phyloP scores from a whole-genome alignment of 1,140 invertebrate genomes.

The Drosophila biarmipes region DNA sequence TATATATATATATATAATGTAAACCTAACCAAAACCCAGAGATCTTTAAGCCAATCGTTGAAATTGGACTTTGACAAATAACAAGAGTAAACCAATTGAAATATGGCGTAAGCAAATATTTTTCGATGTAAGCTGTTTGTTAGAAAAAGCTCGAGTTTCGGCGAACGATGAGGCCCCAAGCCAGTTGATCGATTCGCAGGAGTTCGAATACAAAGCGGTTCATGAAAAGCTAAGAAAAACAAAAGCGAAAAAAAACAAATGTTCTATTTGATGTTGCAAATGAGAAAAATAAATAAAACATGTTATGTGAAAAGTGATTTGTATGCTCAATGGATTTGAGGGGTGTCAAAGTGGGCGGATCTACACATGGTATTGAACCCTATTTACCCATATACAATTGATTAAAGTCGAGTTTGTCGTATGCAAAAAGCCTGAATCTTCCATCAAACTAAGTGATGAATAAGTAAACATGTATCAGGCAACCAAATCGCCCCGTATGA shows the following conservation, averaged over 20 bases:
- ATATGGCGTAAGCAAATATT: constrained; percentile 59
- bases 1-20: constrained; percentile 8
- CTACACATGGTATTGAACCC: too few species aligned
- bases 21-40: constrained; percentile 1
- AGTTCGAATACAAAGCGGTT: constrained; percentile 29
- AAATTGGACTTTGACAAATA: constrained; percentile 7
- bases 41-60: constrained; percentile 15
- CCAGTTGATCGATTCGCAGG: constrained; percentile 37
- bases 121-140: constrained; percentile 80
- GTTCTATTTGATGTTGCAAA: constrained; percentile 80
- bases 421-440: neutral
- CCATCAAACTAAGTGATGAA: too few species aligned
- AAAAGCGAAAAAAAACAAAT: constrained; percentile 45
- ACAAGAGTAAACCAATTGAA: constrained; percentile 17
- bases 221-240: constrained; percentile 36
- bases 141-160: constrained; percentile 29
- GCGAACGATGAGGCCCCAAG: constrained; percentile 30
- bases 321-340: constrained; percentile 1
- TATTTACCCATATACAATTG: too few species aligned
- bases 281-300: constrained; percentile 64
- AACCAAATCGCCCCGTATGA: constrained; percentile 2
- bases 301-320: constrained; percentile 47
- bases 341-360: neutral
- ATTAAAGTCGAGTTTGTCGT: too few species aligned
- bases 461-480: neutral